Evolutionary conservation across 2,113 vertebrate genomes (phyloP).

Genomic region (Onychostoma macrolepis): DNA sequence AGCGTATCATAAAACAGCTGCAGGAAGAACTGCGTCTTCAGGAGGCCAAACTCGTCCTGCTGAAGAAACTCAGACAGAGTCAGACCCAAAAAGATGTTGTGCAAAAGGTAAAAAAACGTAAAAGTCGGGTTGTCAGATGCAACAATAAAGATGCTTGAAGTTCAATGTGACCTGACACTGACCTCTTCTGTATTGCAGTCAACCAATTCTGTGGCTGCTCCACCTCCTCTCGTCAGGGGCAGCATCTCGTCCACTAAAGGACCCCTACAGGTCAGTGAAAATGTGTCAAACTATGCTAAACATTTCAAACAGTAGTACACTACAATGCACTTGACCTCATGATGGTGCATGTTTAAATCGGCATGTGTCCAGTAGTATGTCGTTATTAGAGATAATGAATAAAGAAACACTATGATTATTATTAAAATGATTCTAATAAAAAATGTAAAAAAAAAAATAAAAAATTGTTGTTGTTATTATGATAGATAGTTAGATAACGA

Average conservation of each 20-base stretch:
- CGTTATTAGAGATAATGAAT: not conserved
- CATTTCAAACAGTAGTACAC: not conserved
- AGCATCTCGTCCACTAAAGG: slow-evolving; percentile 86
- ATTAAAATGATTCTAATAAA: no score
- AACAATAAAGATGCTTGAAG: not conserved
- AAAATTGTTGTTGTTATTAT: no score
- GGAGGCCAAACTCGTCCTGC: slow-evolving; percentile 93
- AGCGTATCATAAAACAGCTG: slow-evolving; percentile 89
- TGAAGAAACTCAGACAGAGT: slow-evolving; percentile 96
- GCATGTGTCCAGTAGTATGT: not conserved
- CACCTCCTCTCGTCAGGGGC: slow-evolving; percentile 90
- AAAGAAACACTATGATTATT: no score
- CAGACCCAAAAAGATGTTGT: slow-evolving; percentile 92
- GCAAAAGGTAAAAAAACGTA: slow-evolving; percentile 82
- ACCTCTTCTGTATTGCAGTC: slow-evolving; percentile 70
- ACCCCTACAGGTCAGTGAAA: slow-evolving; percentile 84
- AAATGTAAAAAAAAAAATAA: no score
- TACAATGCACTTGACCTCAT: not conserved
- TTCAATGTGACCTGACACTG: not conserved
- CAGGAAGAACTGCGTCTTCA: slow-evolving; percentile 93
- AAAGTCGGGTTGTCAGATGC: not conserved
- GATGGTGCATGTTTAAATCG: not conserved
- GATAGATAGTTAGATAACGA: no score
- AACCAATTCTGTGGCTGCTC: slow-evolving; percentile 83
- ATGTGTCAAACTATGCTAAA: not conserved